Conservation (phyloP, 2,888 invertebrate genomes). For the Criorhina ranunculi region DNA sequence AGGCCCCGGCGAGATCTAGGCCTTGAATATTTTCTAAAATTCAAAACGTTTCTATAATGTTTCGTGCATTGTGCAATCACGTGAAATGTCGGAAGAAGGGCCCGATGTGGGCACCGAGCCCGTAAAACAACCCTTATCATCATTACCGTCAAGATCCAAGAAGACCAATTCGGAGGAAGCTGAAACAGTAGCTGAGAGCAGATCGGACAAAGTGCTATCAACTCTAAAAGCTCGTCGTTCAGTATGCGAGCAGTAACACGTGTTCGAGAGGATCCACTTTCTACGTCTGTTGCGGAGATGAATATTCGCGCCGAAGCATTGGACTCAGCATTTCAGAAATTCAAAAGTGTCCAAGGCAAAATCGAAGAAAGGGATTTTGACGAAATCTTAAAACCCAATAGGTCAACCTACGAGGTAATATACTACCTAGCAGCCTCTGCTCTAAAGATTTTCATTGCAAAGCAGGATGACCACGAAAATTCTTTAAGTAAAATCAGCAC, state of each 20-base stretch:
- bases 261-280: not conserved
- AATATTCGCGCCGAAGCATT: constrained; percentile 48
- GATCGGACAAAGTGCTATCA: constrained; percentile 7
- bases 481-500: not conserved
- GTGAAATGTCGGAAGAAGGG: constrained; percentile 9
- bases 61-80: constrained; percentile 26
- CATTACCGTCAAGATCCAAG: not conserved
- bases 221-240: constrained; percentile 35
- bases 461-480: constrained; percentile 22
- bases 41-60: not conserved
- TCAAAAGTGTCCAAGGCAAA: constrained; percentile 36
- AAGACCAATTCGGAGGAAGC: not conserved
- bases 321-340: constrained; percentile 39
- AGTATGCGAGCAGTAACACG: constrained; percentile 45
- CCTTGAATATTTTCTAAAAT: constrained; percentile 21
- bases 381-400: constrained; percentile 46
- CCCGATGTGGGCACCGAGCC: not conserved
- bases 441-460: constrained; percentile 35
- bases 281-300: constrained; percentile 37
- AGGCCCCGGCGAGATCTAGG: constrained; percentile 56
- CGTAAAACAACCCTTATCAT: too few relatives aligned
- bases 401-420: constrained; percentile 48
- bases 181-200: not conserved
- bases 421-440: constrained; percentile 54
- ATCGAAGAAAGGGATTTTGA: constrained; percentile 61